A percentile compares a stretch with the other conserved stretches of the same genome.
Evolutionary conservation across 2,797 vertebrate genomes (phyloP).

Genomic region (Tragelaphus eurycerus): DNA sequence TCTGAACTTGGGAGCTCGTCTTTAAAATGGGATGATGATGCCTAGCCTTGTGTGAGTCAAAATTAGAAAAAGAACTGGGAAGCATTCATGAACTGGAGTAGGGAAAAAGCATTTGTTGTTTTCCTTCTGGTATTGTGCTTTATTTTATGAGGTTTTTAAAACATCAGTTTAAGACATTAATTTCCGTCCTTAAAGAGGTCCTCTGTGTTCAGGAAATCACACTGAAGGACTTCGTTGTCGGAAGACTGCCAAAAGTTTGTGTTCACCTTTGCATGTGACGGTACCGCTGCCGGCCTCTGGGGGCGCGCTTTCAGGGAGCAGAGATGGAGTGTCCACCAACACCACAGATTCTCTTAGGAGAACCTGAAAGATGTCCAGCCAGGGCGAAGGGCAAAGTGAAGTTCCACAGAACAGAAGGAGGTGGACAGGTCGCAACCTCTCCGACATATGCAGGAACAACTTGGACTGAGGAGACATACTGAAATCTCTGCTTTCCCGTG

Average conservation of each 20-base stretch:
- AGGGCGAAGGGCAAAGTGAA: background rate
- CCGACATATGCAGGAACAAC: background rate
- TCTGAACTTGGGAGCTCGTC: background rate
- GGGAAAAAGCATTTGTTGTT: background rate
- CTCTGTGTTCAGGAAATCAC: background rate
- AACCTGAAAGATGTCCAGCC: background rate
- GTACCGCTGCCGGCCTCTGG: fast-evolving
- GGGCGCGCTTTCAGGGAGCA: background rate
- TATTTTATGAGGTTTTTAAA: conserved; percentile 31
- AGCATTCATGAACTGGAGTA: background rate
- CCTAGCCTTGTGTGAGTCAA: background rate
- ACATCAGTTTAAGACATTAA: background rate
- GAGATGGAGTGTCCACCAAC: background rate
- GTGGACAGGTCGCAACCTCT: background rate
- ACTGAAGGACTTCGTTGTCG: background rate
- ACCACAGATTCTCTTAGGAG: background rate
- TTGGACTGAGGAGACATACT: background rate
- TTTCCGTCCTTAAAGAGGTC: background rate
- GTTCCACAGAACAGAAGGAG: background rate
- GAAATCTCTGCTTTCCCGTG: background rate
- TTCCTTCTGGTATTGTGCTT: background rate
- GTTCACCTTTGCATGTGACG: background rate
- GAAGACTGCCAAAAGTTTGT: background rate
- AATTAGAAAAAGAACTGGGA: background rate
- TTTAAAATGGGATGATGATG: background rate